phyloP scores from a whole-genome alignment of 1,140 invertebrate species.

The Zaprionus vittiger region DNA sequence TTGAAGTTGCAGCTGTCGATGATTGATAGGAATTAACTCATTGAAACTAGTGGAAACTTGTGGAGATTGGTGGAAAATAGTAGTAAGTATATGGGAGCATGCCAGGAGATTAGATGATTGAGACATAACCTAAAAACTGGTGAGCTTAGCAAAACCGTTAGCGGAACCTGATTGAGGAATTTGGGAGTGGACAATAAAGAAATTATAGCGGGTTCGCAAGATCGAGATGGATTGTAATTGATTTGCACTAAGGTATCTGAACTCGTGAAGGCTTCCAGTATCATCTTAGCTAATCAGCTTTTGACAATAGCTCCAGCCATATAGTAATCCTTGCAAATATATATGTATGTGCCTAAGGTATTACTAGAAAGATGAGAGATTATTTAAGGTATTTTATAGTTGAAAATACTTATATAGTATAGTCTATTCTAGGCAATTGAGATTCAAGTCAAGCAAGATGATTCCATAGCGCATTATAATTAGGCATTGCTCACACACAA shows the following conservation, averaged over 20 bases:
- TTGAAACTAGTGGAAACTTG: background rate
- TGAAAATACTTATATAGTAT: no score
- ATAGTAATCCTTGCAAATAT: no score
- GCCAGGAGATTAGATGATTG: conserved; percentile 1
- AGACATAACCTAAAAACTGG: conserved; percentile 7
- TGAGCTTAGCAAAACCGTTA: conserved; percentile 1
- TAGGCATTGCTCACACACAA: background rate
- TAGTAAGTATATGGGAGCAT: background rate
- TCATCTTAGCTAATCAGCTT: no score
- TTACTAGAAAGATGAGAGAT: no score
- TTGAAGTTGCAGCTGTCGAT: conserved; percentile 15
- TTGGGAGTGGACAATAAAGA: background rate
- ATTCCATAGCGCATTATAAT: background rate
- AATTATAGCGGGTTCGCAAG: background rate
- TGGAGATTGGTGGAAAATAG: background rate
- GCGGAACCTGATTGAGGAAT: background rate
- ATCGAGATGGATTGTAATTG: background rate
- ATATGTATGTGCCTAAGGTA: no score
- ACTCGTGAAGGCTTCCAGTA: no score
- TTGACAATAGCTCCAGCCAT: no score
- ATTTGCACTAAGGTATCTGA: no score
- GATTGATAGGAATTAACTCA: conserved; percentile 22
- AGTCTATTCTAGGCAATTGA: background rate
- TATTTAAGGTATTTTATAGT: no score
- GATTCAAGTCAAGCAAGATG: background rate